Conservation (phyloP, 37 sponge, comb jelly and placozoan genomes). For the Petrosia ficiformis region DNA sequence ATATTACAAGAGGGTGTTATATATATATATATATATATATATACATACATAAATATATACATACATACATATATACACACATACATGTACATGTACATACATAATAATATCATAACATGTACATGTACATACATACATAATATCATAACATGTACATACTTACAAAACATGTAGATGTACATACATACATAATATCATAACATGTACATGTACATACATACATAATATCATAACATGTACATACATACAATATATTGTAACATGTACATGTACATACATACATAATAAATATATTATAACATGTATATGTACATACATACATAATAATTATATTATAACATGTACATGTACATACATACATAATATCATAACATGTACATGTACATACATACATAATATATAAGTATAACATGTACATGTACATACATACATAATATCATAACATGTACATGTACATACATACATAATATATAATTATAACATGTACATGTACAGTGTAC, state of each 20-base stretch:
- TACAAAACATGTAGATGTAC: not conserved
- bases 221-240: not conserved
- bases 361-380: not conserved
- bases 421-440: not conserved
- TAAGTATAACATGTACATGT: not conserved
- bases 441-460: not conserved
- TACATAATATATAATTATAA: too few relatives aligned
- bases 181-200: not conserved
- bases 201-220: not conserved
- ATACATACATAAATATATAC: not conserved
- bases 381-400: slow-evolving; percentile 3
- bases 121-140: not conserved
- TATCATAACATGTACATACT: not conserved
- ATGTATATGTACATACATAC: slow-evolving; percentile 1
- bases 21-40: not conserved
- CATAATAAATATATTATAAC: too few relatives aligned
- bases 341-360: not conserved
- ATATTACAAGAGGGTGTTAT: too few relatives aligned
- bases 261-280: not conserved
- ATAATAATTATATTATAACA: not conserved
- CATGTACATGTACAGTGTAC: too few relatives aligned
- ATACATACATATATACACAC: not conserved
- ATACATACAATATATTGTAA: not conserved
- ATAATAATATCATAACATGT: too few relatives aligned
- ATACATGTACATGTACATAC: not conserved